Evolutionary conservation across 2,113 vertebrate species (phyloP).

Genomic region (Ia io): DNA sequence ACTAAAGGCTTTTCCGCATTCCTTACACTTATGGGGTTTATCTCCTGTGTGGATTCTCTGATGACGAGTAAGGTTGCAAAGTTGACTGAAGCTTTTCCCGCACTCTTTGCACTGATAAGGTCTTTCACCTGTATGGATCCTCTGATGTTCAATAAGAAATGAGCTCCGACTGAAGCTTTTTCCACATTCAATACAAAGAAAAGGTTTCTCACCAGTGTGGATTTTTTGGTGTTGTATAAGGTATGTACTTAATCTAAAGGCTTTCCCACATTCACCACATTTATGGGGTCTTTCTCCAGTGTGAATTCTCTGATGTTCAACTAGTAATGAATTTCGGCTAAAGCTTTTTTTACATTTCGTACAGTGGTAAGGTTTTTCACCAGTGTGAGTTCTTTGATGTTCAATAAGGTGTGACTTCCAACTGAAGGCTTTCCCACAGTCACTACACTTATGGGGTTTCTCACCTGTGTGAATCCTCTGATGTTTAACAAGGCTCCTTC

Average conservation of each 20-base stretch:
- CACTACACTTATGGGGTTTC: conserved; percentile 75
- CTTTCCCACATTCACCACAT: conserved; percentile 77
- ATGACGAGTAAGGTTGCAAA: conserved; percentile 74
- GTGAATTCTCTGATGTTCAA: conserved; percentile 78
- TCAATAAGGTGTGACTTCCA: conserved; percentile 77
- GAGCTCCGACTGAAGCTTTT: conserved; percentile 77
- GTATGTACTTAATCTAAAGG: conserved; percentile 75
- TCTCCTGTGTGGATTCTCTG: conserved; percentile 77
- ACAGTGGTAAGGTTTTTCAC: conserved; percentile 77
- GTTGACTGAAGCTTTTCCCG: conserved; percentile 73
- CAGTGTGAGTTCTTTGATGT: conserved; percentile 76
- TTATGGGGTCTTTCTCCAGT: conserved; percentile 77
- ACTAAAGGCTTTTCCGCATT: conserved; percentile 78
- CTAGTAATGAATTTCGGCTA: conserved; percentile 73
- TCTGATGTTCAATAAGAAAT: conserved; percentile 76
- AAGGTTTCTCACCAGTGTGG: conserved; percentile 76
- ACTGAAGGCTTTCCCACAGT: conserved; percentile 77
- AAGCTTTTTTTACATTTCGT: conserved; percentile 78
- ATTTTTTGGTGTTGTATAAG: conserved; percentile 78
- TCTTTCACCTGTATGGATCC: conserved; percentile 75
- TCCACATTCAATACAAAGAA: conserved; percentile 76
- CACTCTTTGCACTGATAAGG: conserved; percentile 73
- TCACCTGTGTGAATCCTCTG: conserved; percentile 76
- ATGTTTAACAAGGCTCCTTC: conserved; percentile 76
- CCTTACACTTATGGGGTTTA: conserved; percentile 73